Conservation (phyloP, 2,113 vertebrate genomes). For the Choloepus hoffmanni region DNA sequence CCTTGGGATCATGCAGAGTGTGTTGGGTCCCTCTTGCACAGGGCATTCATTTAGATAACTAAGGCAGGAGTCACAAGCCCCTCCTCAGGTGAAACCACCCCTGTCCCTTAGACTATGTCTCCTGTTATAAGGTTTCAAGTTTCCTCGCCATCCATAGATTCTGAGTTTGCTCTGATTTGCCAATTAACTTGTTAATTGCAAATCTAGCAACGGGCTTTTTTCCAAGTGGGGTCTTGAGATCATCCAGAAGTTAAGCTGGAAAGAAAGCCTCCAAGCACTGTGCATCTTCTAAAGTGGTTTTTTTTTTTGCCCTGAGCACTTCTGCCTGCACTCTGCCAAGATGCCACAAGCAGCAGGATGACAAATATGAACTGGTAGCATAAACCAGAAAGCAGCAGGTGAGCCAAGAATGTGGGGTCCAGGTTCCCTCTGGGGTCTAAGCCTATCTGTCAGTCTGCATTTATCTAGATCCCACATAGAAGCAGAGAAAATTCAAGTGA, state of each 20-base stretch:
- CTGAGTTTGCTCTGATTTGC: not conserved
- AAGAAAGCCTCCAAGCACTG: not conserved
- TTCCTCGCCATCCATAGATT: not conserved
- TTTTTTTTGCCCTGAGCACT: not conserved
- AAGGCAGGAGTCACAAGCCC: not conserved
- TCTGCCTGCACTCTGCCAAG: not conserved
- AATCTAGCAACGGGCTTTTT: not conserved
- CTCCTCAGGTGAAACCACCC: not conserved
- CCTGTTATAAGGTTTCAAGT: not conserved
- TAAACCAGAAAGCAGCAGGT: too few relatives aligned
- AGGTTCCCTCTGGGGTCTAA: fast-evolving
- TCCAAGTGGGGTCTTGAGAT: not conserved
- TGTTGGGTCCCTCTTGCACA: not conserved
- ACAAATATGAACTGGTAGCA: fast-evolving
- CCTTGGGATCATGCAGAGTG: too few relatives aligned
- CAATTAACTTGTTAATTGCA: not conserved
- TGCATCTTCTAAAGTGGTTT: too few relatives aligned
- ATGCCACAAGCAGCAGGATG: not conserved
- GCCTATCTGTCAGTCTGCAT: not conserved
- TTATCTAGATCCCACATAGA: fast-evolving
- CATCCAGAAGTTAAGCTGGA: not conserved
- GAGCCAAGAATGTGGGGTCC: not conserved
- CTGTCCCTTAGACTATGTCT: not conserved
- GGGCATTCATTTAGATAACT: not conserved
- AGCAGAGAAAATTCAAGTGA: not conserved